phyloP scores from a whole-genome alignment of 2,113 vertebrate species.

The Channa maculata region DNA sequence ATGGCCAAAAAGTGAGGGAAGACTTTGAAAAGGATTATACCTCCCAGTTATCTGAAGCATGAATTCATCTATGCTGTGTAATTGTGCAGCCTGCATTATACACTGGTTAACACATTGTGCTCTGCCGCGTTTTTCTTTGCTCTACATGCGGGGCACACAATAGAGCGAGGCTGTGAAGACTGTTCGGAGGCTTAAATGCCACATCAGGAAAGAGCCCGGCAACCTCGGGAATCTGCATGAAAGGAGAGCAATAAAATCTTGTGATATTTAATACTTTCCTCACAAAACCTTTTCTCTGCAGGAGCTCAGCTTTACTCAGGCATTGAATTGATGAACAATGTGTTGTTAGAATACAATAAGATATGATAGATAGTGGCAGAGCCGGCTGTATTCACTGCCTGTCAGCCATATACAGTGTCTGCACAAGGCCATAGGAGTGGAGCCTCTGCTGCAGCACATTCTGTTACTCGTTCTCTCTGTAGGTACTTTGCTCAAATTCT shows the following conservation, averaged over 20 bases:
- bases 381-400: slow-evolving; percentile 41
- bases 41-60: not conserved
- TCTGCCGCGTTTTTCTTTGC: slow-evolving; percentile 11
- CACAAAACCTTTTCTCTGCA: slow-evolving; percentile 63
- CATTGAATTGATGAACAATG: slow-evolving; percentile 69
- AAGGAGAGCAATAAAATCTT: slow-evolving; percentile 67
- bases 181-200: slow-evolving; percentile 25
- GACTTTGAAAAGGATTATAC: not conserved
- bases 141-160: slow-evolving; percentile 24
- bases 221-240: slow-evolving; percentile 42
- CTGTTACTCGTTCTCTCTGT: slow-evolving; percentile 3
- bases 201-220: slow-evolving; percentile 52
- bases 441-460: slow-evolving; percentile 22
- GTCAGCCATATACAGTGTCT: slow-evolving; percentile 17
- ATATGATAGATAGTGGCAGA: slow-evolving; percentile 51
- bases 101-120: slow-evolving; percentile 24
- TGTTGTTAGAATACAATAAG: slow-evolving; percentile 65
- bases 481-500: slow-evolving; percentile 17
- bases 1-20: not conserved
- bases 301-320: slow-evolving; percentile 56
- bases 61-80: not conserved
- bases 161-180: slow-evolving; percentile 16
- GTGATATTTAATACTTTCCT: slow-evolving; percentile 62
- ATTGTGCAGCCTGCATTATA: not conserved
- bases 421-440: slow-evolving; percentile 24